Evolutionary conservation across 2,888 invertebrate genomes (phyloP).

Genomic region (Ptilodon capucinus): DNA sequence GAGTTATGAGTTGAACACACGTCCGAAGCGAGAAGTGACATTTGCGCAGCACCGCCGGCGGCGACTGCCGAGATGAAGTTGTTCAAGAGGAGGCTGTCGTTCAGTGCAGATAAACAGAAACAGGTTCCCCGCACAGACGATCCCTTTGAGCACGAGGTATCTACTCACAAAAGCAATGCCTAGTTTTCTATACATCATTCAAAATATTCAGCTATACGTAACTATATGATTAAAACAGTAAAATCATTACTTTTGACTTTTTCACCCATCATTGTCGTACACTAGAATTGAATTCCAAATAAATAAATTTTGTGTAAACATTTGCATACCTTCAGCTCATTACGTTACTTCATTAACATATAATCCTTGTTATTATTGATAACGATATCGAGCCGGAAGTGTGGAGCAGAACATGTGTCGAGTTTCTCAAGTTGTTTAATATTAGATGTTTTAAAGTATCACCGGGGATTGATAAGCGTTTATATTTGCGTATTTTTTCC

Average conservation of each 20-base stretch:
- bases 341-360: constrained; percentile 1
- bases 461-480: constrained; percentile 51
- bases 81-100: constrained; percentile 78
- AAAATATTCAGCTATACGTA: constrained; percentile 7
- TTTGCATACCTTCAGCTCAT: constrained; percentile 10
- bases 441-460: constrained; percentile 15
- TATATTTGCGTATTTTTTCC: constrained; percentile 47
- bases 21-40: constrained; percentile 48
- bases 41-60: constrained; percentile 35
- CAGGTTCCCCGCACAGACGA: constrained; percentile 68
- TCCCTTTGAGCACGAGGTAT: constrained; percentile 79
- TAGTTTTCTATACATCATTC: constrained; percentile 20
- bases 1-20: constrained; percentile 45
- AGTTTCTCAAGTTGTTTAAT: constrained; percentile 12
- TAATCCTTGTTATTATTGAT: constrained; percentile 30
- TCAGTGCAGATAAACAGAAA: constrained; percentile 78
- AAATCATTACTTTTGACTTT: neutral
- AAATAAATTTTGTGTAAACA: constrained; percentile 4
- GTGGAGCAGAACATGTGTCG: constrained; percentile 8
- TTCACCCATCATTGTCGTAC: constrained; percentile 6
- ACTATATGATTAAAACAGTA: neutral
- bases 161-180: constrained; percentile 33
- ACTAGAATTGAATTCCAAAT: constrained; percentile 9
- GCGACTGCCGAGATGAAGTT: constrained; percentile 67
- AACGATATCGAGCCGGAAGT: constrained; percentile 25